A percentile compares a stretch with the other conserved stretches of the same genome.
These are phyloP conservation scores for Sitodiplosis mosellana DNA, from an alignment of 1,140 invertebrate species.

Conservation along the genomic window DNA sequence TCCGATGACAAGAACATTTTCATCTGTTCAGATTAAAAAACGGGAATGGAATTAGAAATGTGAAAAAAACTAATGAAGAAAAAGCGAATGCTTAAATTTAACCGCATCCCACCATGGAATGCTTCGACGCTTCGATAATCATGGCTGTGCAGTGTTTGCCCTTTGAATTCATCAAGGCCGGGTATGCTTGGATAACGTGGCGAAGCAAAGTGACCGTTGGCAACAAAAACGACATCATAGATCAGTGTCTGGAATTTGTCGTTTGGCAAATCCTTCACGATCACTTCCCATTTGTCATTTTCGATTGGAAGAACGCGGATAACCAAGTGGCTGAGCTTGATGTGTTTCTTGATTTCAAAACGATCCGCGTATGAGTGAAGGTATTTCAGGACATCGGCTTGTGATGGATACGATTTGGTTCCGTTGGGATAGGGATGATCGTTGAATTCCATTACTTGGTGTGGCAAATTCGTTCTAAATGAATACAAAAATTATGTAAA, in stretches of 20 bases:
- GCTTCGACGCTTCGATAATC: slow-evolving; percentile 37
- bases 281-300: background rate
- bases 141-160: slow-evolving; percentile 39
- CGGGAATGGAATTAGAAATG: background rate
- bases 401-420: background rate
- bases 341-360: background rate
- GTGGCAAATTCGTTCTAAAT: background rate
- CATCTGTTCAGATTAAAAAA: slow-evolving; percentile 12
- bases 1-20: slow-evolving; percentile 45
- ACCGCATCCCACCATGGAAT: slow-evolving; percentile 10
- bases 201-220: background rate
- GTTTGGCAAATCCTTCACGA: background rate
- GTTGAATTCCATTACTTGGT: background rate
- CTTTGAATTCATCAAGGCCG: background rate
- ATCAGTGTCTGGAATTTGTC: background rate
- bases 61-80: background rate
- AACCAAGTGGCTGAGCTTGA: background rate
- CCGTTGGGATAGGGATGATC: background rate
- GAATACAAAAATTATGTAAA: background rate
- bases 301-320: background rate
- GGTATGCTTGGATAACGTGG: background rate
- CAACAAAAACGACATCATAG: background rate
- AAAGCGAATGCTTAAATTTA: background rate
- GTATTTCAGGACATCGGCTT: background rate
- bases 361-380: background rate